Evolutionary conservation across 2,797 vertebrate genomes (phyloP), one percentile per base, ranked within the genome.

Genomic region (Falco cherrug): DNA sequence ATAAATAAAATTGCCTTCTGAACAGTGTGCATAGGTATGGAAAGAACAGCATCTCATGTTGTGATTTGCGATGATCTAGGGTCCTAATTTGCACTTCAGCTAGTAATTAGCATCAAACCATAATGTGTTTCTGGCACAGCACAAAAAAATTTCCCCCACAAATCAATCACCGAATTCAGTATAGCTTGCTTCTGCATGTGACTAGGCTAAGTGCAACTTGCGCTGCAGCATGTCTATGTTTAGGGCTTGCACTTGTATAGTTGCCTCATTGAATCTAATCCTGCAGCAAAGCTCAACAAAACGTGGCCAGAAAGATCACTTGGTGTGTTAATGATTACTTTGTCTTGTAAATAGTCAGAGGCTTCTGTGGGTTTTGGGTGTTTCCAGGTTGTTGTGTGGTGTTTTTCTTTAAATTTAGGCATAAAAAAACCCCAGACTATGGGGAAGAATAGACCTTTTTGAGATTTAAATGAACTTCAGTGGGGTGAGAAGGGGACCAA

Each of bases 381-480:
- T 60, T 93, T 94, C 82, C 18, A 29, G 17, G 26, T 74, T 73
- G 6, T 69, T 73, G 50, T 73, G 4, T 20, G 28, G 11, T 25
- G 13, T 53, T 53, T 33, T 74, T 43, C 29, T 71, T 22, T 16
- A 2, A 51, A 69, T 16, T 21, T 78, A 12, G 4, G 25, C 31
- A 41, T 84, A 25, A 53, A 79, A 80, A 69, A 22, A 5, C 37
- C 37, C 37, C 12, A 67, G 60, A 48, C 56, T 50, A 28, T 15
- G 31, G 20, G 9, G 17, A 83, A 91, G 81, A 96, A 93, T 11
- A 77, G 73, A 31, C 43, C 63, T 75, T 93, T 94, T 84, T 84
- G 69, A 93, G 83, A 94, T 95, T 96, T 89, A 94, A 97, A 96
- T 95, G 61, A 94, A 74, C 74, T 91, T 91, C 76, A 57, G 0